Base-by-base conservation (phyloP, 2,797 vertebrate genomes). In the Alcedo quadribrachys region DNA sequence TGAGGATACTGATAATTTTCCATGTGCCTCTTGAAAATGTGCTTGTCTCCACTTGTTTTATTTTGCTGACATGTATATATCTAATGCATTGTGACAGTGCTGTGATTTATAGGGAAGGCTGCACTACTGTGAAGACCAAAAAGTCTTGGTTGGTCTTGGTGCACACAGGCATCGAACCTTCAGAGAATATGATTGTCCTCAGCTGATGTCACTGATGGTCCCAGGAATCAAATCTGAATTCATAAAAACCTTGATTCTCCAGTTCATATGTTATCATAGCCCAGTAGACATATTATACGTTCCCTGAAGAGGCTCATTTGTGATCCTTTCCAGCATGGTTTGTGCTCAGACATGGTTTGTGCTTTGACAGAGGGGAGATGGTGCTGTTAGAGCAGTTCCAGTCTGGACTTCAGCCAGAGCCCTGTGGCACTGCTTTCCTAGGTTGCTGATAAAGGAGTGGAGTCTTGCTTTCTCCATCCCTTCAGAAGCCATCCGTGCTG, bases 391-490 rank as follows among this genome's bases (percentile, higher is more conserved):
- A 74, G 76, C 58, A 69, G 58, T 63, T 86, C 40, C 43, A 77
- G 43, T 15, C 57, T 32, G 74, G 35, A 15, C 43, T 92, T 42
- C 77, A 87, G 40, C 65, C 1, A 46, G 35, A 88, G 74, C 61
- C 68, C 74, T 55, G 68, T 86, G 86, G 24, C 73, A 22, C 35
- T 48, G 19, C 80, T 69, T 75, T 82, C 66, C 67, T 30, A 16
- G 69, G 65, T 30, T 78, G 78, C 27, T 71, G 78, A 27, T 82
- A 90, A 33, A 48, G 58, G 63, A 77, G 32, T 60, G 88, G 90
- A 85, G 90, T 85, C 75, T 11, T 74, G 70, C 90, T 90, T 91
- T 92, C 88, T 92, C 76, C 66, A 87, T 90, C 67, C 69, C 58
- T 91, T 91, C 81, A 68, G 58, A 88, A 93, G 60, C 53, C 57